Conservation (phyloP, 2,797 vertebrate species). For the Poeciliopsis paucimaculata region DNA sequence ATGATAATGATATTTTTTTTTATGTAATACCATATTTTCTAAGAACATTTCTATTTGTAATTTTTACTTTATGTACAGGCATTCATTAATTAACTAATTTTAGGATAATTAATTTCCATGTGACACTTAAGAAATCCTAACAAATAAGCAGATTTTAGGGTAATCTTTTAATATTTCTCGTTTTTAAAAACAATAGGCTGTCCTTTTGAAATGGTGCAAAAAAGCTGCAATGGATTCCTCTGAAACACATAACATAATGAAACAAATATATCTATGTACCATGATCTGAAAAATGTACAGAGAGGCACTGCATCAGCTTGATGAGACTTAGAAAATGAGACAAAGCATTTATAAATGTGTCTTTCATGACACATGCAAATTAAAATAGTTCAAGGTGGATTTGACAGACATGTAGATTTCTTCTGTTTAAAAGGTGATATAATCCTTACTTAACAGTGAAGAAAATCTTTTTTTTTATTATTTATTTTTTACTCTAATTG, state of each 20-base stretch:
- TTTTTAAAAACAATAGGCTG: background rate
- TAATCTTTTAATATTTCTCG: background rate
- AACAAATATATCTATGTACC: constrained; percentile 55
- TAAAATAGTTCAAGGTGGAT: constrained; percentile 41
- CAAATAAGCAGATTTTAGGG: background rate
- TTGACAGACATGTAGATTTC: constrained; percentile 32
- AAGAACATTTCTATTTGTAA: background rate
- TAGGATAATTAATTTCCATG: background rate
- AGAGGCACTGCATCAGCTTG: constrained; percentile 26
- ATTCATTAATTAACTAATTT: no score
- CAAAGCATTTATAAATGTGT: constrained; percentile 39
- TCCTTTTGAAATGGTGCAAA: background rate
- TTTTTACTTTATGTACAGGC: no score
- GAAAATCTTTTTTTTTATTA: constrained; percentile 17
- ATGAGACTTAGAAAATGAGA: constrained; percentile 28
- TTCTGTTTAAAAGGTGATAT: constrained; percentile 12
- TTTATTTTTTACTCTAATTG: constrained; percentile 4
- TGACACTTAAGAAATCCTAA: background rate
- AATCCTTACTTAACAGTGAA: constrained; percentile 16
- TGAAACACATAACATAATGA: constrained; percentile 15
- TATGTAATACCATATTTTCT: background rate
- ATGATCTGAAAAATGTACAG: constrained; percentile 38
- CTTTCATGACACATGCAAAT: constrained; percentile 30
- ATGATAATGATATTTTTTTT: no score
- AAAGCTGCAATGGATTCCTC: background rate